Evolutionary conservation across 2,888 invertebrate genomes (phyloP), one percentile per base, ranked within the genome.

Genomic region (Celastrina argiolus): DNA sequence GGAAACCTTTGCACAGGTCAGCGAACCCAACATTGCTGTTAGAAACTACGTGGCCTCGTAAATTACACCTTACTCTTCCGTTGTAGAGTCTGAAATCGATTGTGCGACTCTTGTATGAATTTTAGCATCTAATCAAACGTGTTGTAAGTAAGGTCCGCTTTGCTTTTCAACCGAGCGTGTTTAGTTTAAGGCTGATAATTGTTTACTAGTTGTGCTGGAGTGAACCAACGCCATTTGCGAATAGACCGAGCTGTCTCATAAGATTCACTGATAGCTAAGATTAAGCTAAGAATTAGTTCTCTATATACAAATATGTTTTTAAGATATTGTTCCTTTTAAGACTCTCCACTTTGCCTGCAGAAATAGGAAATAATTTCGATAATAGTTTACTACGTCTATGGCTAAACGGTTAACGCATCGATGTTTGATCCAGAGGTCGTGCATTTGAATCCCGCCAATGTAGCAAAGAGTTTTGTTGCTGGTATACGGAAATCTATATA

Each of bases 61-160:
- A 75, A 76, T 56, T 58, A 22, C 18, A 75, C 77, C 73, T 65
- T 81, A 76, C 66, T 0, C 0, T 31, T 3, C 59, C 2, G 2
- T 2, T 0, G 8, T 71, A 79, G 56, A 72, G 42, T 67, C 28
- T 51, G 75, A 63, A 73, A 18, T 69, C 45, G 22, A 64, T 22
- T 56, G 64, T 42, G 22, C 16, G n/a, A 2, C 4, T 16, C 2
- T 67, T 51, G 65, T 74, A 72, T 69, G 71, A 76, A 71, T 78
- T 76, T 78, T 76, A 80, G 79, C 78, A 81, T 83, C 81, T 83
- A 84, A 86, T 79, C 80, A 85, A 84, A 86, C 85, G 80, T 78
- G 85, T 84, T 81, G 80, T 71, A 66, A 64, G 61, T 34, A 28
- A 42, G 34, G n/a, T 36, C 63, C 68, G 67, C 68, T 69, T 56